These are phyloP conservation scores for Rhabdomys dilectus DNA, from an alignment of 2,113 vertebrate species.

Conservation along the genomic window DNA sequence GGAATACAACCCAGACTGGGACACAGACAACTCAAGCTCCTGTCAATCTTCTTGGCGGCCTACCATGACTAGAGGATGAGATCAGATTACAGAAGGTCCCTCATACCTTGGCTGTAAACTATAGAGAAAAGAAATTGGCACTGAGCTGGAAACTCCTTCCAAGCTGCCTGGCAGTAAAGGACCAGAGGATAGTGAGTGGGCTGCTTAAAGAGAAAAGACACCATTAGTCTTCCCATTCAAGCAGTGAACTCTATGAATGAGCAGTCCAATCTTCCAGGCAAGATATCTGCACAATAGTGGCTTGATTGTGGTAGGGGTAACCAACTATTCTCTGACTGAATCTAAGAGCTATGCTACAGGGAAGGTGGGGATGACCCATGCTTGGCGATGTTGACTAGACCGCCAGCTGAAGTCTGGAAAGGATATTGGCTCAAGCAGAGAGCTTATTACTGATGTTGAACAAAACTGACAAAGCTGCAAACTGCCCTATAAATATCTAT, in stretches of 20 bases:
- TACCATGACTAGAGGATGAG: neutral
- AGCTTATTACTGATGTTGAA: neutral
- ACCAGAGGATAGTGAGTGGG: neutral
- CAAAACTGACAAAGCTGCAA: neutral
- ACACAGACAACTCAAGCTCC: neutral
- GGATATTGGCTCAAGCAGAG: neutral
- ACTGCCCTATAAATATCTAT: neutral
- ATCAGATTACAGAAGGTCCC: neutral
- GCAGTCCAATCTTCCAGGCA: neutral
- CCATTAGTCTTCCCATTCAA: neutral
- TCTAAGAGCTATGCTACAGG: neutral
- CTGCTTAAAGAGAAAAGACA: neutral
- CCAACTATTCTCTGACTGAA: neutral
- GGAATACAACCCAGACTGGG: neutral
- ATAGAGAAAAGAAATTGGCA: neutral
- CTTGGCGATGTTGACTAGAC: neutral
- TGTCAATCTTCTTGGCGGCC: neutral
- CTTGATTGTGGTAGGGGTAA: neutral
- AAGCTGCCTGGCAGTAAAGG: neutral
- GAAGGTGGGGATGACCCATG: too few relatives aligned
- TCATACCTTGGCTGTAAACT: neutral
- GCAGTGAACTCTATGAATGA: neutral
- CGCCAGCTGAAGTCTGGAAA: neutral
- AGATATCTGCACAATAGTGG: neutral
- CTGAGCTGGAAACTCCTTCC: neutral